phyloP scores from a whole-genome alignment of 1,140 invertebrate species.

The Cyclargus thomasi region DNA sequence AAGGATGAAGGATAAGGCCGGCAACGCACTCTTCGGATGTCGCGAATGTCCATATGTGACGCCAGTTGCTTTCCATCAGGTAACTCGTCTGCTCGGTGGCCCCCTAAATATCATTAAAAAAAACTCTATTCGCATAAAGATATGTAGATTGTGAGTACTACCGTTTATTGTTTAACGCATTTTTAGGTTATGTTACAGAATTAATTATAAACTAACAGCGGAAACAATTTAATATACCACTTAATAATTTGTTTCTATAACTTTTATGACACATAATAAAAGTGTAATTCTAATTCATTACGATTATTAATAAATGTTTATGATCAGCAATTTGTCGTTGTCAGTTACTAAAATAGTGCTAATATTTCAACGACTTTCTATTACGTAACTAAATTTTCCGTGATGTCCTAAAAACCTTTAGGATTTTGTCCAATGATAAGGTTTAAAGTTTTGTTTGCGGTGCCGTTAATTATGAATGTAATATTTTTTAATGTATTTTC shows the following conservation, averaged over 20 bases:
- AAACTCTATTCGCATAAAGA: too few species aligned
- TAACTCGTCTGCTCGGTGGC: too few species aligned
- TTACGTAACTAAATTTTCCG: background rate
- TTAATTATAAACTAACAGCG: background rate
- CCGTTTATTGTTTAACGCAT: too few species aligned
- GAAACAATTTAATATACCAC: background rate
- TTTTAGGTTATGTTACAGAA: background rate
- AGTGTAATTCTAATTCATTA: background rate
- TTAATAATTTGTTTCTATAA: background rate
- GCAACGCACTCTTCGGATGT: too few species aligned
- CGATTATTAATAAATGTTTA: background rate
- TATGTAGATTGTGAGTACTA: too few species aligned
- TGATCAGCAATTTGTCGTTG: slow-evolving; percentile 5
- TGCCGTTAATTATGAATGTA: too few species aligned
- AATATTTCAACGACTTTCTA: background rate
- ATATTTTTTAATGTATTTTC: too few species aligned
- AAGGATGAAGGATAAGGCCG: too few species aligned
- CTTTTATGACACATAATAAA: background rate
- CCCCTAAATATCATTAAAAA: too few species aligned
- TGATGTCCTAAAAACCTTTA: background rate
- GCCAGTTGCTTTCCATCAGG: too few species aligned
- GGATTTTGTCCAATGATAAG: background rate
- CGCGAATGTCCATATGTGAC: too few species aligned
- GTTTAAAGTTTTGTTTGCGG: background rate
- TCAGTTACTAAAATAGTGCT: background rate